Conservation (phyloP, 2,113 vertebrate genomes). For the Rhinolophus ferrumequinum region DNA sequence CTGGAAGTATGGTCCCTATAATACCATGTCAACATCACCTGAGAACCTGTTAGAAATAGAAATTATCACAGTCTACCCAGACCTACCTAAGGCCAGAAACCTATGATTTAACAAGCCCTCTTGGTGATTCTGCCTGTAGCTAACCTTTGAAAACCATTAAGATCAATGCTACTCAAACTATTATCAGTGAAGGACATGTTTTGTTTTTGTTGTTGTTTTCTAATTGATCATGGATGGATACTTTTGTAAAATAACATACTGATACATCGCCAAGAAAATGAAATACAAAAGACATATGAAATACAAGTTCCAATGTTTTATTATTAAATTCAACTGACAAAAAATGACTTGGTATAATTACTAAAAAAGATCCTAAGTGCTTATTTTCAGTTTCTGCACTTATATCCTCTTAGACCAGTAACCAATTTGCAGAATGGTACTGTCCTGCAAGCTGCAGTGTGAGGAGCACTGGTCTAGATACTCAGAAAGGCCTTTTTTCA, state of each 20-base stretch:
- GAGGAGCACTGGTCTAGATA: background rate
- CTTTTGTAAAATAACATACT: background rate
- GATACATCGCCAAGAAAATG: background rate
- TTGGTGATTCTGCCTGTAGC: background rate
- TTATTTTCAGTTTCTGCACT: background rate
- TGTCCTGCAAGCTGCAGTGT: background rate
- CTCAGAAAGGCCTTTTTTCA: background rate
- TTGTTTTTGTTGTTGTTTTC: background rate
- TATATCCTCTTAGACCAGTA: background rate
- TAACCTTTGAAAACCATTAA: background rate
- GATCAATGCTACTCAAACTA: background rate
- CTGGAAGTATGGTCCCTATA: background rate
- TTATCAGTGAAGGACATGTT: background rate
- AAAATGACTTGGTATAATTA: background rate
- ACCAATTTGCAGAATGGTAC: background rate
- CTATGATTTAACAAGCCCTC: slow-evolving; percentile 20
- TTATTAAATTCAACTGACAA: slow-evolving; percentile 26
- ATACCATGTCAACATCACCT: background rate
- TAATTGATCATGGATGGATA: background rate
- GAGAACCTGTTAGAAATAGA: background rate
- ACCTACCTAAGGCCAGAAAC: background rate
- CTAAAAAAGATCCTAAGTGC: background rate
- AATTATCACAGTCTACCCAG: background rate
- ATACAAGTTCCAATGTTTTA: background rate
- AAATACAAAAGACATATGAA: background rate